A percentile compares a stretch with the other conserved stretches of the same genome.
Conservation (phyloP, 2,888 invertebrate species). For the Deroplatys truncata region DNA sequence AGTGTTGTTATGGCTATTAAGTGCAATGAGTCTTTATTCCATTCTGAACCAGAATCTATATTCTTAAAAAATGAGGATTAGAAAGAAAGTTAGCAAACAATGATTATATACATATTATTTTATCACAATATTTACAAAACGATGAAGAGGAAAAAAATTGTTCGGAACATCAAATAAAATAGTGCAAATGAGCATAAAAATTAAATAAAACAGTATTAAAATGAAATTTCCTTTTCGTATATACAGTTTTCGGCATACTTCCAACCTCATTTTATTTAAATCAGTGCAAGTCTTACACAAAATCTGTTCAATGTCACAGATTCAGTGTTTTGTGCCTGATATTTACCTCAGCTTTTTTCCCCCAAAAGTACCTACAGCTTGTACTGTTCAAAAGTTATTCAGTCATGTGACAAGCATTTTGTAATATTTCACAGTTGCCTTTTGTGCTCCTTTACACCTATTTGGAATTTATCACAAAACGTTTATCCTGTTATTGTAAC, state of each 20-base stretch:
- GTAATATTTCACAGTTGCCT: not conserved
- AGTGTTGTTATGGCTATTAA: not conserved
- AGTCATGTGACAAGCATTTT: not conserved
- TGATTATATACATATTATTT: not conserved
- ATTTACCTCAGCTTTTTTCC: not conserved
- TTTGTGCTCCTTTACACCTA: not conserved
- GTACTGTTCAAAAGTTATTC: not conserved
- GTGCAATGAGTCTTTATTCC: not conserved
- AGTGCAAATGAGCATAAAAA: not conserved
- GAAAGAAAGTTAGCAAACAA: not conserved
- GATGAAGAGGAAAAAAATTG: not conserved
- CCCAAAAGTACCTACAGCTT: not conserved
- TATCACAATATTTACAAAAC: not conserved
- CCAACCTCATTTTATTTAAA: not conserved
- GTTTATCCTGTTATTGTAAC: not conserved
- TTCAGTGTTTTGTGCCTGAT: not conserved
- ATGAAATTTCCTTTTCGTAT: not conserved
- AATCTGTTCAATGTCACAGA: not conserved
- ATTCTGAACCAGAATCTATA: not conserved
- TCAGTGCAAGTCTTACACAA: not conserved
- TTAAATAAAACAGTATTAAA: not conserved
- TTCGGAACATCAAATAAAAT: not conserved
- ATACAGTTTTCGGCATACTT: not conserved
- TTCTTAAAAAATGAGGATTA: not conserved
- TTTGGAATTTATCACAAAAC: not conserved